Base-by-base conservation (phyloP, 2,113 vertebrate genomes). In the Gobiocypris rarus region DNA sequence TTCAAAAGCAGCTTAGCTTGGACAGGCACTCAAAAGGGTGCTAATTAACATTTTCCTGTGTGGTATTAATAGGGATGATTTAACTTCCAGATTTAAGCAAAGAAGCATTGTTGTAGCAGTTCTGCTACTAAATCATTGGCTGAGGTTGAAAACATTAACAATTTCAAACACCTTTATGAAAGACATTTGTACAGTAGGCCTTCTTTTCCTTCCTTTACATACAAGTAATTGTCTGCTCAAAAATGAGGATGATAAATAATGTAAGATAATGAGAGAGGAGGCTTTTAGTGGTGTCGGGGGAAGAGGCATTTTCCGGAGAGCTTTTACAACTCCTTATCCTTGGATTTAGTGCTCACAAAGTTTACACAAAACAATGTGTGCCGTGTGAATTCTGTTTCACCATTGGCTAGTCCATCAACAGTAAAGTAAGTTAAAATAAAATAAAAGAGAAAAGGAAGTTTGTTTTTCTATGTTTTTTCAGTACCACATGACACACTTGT, bases 1-100 rank as follows among this genome's bases (percentile, higher is more conserved):
- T 81, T 67, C 70, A 78, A 85, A 85, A 84, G 61, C 86, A 85
- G 77, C 81, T 89, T 85, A 83, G 82, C 84, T 87, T 78, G 73
- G 83, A 87, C 88, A 87, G 81, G 69, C 75, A 80, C 71, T 85
- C 83, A 85, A 85, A 83, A 76, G 59, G 13, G 69, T 81, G 75
- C 83, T 88, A 88, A 86, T 88, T 88, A 85, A 76, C 61, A 75
- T 74, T 83, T 83, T 83, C 80, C 73, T 75, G 54, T 75, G 69
- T 83, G 76, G 59, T 76, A 75, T 82, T 86, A 86, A 85, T 78
- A 58, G 82, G 52, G 56, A 88, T 84, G 77, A 84, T 86, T 81
- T 69, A 81, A 76, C 24, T 54, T 14, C 11, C 28, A 78, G 74
- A 78, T 83, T 56, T 82, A 52, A 19, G 52, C 80, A 71, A 50